Evolutionary conservation across 1,140 invertebrate genomes (phyloP).

Genomic region (Colletes latitarsis): DNA sequence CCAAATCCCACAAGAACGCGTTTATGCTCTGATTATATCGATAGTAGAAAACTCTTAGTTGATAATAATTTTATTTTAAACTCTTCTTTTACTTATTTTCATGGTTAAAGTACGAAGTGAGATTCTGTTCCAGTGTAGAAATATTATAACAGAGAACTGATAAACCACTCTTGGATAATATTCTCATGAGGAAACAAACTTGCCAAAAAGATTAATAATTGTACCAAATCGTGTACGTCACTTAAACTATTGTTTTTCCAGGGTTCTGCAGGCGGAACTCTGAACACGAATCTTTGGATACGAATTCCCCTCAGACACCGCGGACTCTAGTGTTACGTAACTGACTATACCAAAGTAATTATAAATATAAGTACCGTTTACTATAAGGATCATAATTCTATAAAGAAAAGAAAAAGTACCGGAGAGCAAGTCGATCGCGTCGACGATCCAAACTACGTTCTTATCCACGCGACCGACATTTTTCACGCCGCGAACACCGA

Average conservation of each 20-base stretch:
- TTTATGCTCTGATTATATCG: no score
- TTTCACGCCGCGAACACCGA: background rate
- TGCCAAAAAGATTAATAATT: no score
- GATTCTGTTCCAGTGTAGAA: no score
- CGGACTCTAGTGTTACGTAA: slow-evolving; percentile 70
- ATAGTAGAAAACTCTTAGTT: no score
- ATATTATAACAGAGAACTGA: no score
- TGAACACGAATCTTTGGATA: slow-evolving; percentile 19
- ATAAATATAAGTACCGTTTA: slow-evolving; percentile 51
- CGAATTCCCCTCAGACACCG: slow-evolving; percentile 36
- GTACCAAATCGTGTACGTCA: no score
- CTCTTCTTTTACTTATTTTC: no score
- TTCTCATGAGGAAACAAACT: no score
- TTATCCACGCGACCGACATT: background rate
- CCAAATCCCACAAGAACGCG: no score
- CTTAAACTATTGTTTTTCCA: slow-evolving; percentile 13
- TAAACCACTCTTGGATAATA: no score
- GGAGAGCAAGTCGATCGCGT: background rate
- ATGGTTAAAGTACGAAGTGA: no score
- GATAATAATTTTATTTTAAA: no score
- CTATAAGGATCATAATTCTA: slow-evolving; percentile 44
- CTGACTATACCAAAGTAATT: slow-evolving; percentile 57
- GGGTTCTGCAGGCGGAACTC: slow-evolving; percentile 73
- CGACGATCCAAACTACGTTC: background rate
- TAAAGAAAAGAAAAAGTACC: slow-evolving; percentile 16